Evolutionary conservation across 2,113 vertebrate species (phyloP).

Genomic region (Prochilodus magdalenae): DNA sequence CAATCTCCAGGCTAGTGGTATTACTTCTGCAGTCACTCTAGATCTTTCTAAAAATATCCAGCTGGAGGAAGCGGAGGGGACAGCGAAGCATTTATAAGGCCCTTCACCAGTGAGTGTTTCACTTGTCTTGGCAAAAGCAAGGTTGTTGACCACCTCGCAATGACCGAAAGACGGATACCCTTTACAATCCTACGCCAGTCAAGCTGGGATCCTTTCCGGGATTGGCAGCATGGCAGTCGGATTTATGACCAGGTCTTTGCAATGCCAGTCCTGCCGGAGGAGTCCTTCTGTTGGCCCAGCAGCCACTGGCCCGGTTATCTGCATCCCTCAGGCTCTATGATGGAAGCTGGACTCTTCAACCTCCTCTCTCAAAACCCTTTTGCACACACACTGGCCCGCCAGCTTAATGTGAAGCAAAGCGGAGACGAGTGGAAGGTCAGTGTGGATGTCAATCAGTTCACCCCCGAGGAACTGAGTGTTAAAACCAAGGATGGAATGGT

Average conservation of each 20-base stretch:
- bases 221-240: constrained; percentile 76
- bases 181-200: constrained; percentile 32
- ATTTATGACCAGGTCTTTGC: constrained; percentile 85
- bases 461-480: constrained; percentile 82
- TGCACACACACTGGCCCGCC: constrained; percentile 78
- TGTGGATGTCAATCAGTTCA: constrained; percentile 84
- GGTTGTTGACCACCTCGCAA: constrained; percentile 1
- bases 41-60: constrained; percentile 48
- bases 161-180: constrained; percentile 40
- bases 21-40: constrained; percentile 2
- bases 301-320: constrained; percentile 80
- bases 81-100: constrained; percentile 42
- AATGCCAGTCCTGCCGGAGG: constrained; percentile 78
- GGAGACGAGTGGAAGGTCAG: constrained; percentile 82
- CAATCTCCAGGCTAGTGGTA: constrained; percentile 21
- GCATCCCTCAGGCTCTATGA: constrained; percentile 63
- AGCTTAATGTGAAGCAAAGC: constrained; percentile 84
- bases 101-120: background rate
- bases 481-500: constrained; percentile 84
- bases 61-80: background rate
- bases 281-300: constrained; percentile 78
- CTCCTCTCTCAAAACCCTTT: constrained; percentile 56
- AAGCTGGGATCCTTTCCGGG: constrained; percentile 46
- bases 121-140: background rate
- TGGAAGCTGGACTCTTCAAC: constrained; percentile 39